Percentiles rank a stretch among this genome's conserved stretches.
phyloP scores from a whole-genome alignment of 1,140 invertebrate genomes.

The Drosophila tropicalis region DNA sequence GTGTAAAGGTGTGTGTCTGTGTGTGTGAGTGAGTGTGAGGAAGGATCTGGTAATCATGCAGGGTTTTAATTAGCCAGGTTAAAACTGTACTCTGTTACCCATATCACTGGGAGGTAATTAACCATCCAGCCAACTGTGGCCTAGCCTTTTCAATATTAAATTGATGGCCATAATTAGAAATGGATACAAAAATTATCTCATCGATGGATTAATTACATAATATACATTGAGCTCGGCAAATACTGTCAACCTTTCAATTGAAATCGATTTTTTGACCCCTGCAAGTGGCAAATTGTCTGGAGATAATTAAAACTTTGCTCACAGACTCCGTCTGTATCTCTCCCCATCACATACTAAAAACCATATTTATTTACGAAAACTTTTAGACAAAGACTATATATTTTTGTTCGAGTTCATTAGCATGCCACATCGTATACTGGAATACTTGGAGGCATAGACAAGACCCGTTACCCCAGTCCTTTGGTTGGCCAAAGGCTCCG shows the following conservation, averaged over 20 bases:
- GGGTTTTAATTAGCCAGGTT: slow-evolving; percentile 43
- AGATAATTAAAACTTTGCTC: slow-evolving; percentile 2
- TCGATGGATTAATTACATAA: too few relatives aligned
- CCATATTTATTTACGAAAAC: slow-evolving; percentile 8
- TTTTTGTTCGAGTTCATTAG: slow-evolving; percentile 63
- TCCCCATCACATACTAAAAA: slow-evolving; percentile 6
- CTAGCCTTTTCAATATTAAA: slow-evolving; percentile 26
- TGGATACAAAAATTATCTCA: background rate
- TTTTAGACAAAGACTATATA: slow-evolving; percentile 3
- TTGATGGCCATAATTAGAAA: slow-evolving; percentile 20
- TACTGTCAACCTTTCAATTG: too few relatives aligned
- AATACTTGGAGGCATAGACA: slow-evolving; percentile 51
- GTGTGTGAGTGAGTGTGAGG: background rate
- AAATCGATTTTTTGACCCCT: too few relatives aligned
- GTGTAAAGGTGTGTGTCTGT: background rate
- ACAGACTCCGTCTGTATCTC: background rate
- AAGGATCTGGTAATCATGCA: slow-evolving; percentile 24
- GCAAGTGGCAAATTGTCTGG: background rate
- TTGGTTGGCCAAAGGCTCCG: slow-evolving; percentile 33
- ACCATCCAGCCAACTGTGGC: slow-evolving; percentile 27
- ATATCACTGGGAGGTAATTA: slow-evolving; percentile 35
- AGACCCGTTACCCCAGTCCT: background rate
- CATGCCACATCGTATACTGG: slow-evolving; percentile 51
- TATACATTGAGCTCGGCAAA: background rate
- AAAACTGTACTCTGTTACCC: slow-evolving; percentile 24